These are phyloP conservation scores for Corydoras maculifer DNA, from an alignment of 2,113 vertebrate species.

Conservation along the genomic window DNA sequence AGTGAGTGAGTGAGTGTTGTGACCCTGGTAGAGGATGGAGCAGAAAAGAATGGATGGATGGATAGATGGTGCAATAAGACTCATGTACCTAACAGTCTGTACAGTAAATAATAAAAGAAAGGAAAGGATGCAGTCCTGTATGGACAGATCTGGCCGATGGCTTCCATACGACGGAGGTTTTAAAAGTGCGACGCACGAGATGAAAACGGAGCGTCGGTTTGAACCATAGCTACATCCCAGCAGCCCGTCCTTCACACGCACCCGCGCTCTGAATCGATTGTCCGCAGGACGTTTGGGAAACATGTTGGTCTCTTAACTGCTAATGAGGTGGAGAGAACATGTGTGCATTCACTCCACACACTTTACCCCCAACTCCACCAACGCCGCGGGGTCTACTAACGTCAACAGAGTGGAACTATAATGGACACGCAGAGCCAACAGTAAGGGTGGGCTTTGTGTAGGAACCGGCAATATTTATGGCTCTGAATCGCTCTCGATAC, in stretches of 20 bases:
- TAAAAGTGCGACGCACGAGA: background rate
- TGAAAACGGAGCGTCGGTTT: constrained; percentile 13
- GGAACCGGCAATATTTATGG: constrained; percentile 34
- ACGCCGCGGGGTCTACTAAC: background rate
- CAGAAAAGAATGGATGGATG: too few relatives aligned
- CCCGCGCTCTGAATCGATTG: background rate
- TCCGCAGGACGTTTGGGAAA: constrained; percentile 12
- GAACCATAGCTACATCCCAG: background rate
- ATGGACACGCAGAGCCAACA: background rate
- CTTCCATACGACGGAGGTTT: constrained; percentile 10
- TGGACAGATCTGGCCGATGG: background rate
- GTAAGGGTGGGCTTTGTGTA: constrained; percentile 15
- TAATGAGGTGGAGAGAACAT: constrained; percentile 30
- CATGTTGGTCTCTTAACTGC: constrained; percentile 2
- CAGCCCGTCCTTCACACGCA: constrained; percentile 26
- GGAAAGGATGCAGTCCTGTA: background rate
- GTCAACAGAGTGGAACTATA: constrained; percentile 11
- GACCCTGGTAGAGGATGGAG: too few relatives aligned
- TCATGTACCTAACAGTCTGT: too few relatives aligned
- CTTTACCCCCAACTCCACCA: background rate
- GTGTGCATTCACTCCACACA: constrained; percentile 9
- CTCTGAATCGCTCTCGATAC: constrained; percentile 43
- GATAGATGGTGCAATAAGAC: too few relatives aligned
- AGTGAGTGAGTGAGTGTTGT: too few relatives aligned
- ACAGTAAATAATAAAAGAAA: too few relatives aligned